Conservation (phyloP, 2,113 vertebrate species). For the Sphyrna mokarran region DNA sequence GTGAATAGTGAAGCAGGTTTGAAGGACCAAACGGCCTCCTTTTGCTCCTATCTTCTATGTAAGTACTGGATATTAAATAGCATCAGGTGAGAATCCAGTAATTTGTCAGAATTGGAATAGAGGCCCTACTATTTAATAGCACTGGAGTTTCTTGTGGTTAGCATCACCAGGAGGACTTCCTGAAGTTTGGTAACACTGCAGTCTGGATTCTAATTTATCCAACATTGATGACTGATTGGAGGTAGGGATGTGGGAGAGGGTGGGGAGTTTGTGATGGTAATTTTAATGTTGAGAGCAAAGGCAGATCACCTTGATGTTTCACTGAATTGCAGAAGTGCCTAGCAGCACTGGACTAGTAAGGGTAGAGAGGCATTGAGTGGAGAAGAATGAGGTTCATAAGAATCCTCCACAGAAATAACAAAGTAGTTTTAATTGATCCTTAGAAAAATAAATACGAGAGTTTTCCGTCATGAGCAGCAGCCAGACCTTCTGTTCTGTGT, state of each 20-base stretch:
- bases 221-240: background rate
- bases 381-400: background rate
- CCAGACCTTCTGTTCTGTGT: background rate
- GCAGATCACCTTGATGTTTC: background rate
- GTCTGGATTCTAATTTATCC: no score
- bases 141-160: no score
- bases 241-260: background rate
- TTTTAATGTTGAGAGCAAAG: background rate
- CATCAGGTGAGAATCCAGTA: background rate
- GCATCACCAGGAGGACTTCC: no score
- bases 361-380: background rate
- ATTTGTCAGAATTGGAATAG: background rate
- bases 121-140: no score
- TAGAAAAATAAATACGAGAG: background rate
- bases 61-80: background rate
- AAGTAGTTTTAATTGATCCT: background rate
- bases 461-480: background rate
- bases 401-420: background rate
- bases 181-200: no score
- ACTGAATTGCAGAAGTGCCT: background rate
- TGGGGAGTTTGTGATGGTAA: background rate
- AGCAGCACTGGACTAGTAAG: background rate
- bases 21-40: background rate
- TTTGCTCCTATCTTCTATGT: no score
- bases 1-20: no score